Conservation (phyloP, 2,113 vertebrate species). For the Corythoichthys intestinalis region DNA sequence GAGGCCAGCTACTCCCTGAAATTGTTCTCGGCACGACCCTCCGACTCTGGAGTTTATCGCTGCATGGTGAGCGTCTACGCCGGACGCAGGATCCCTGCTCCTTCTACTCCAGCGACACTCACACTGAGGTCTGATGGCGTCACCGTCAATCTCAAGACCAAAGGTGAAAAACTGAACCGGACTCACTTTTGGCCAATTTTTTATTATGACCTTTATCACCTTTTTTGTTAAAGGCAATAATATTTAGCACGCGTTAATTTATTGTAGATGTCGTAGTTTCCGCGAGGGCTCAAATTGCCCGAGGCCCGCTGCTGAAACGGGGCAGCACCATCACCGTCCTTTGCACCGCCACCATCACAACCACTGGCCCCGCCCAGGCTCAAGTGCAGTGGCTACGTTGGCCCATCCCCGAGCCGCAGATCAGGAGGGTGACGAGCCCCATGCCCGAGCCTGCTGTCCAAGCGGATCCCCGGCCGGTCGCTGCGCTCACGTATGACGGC, state of each 20-base stretch:
- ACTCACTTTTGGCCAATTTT: not conserved
- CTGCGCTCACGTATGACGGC: constrained; percentile 71
- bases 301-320: constrained; percentile 70
- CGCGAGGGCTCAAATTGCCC: constrained; percentile 64
- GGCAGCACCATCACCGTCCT: constrained; percentile 78
- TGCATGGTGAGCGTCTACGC: constrained; percentile 79
- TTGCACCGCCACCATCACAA: constrained; percentile 78
- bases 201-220: not conserved
- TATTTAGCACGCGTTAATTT: too few species aligned
- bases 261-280: constrained; percentile 72
- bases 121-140: constrained; percentile 76
- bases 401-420: constrained; percentile 34
- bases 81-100: constrained; percentile 58
- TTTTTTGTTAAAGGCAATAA: not conserved
- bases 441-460: not conserved
- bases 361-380: constrained; percentile 65
- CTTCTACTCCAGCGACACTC: constrained; percentile 69
- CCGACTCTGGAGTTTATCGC: constrained; percentile 76
- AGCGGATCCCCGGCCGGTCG: constrained; percentile 48
- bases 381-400: constrained; percentile 78
- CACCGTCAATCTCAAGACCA: constrained; percentile 75
- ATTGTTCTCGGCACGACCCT: constrained; percentile 76
- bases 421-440: not conserved
- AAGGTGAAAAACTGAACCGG: constrained; percentile 67
- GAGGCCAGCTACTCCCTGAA: constrained; percentile 76